Conservation (phyloP, 2,797 vertebrate species). For the Melanotaenia parkinsoni region DNA sequence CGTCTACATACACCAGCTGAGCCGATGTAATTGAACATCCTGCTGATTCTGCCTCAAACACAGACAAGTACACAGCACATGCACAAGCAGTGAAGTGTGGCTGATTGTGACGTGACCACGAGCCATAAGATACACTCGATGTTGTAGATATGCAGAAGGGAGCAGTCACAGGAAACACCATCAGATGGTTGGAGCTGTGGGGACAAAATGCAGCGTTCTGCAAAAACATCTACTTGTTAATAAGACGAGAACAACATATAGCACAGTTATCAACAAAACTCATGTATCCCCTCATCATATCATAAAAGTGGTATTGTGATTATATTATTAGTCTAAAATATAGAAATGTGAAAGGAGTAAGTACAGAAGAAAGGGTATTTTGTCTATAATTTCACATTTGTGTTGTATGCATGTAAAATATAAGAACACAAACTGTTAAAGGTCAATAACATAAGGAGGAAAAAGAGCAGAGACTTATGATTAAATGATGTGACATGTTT, state of each 20-base stretch:
- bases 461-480: too few relatives aligned
- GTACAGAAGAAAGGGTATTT: neutral
- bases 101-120: constrained; percentile 30
- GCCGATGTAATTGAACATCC: constrained; percentile 71
- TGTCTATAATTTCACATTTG: too few relatives aligned
- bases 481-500: too few relatives aligned
- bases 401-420: too few relatives aligned
- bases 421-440: too few relatives aligned
- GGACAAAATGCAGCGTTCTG: constrained; percentile 35
- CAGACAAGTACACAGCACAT: constrained; percentile 13
- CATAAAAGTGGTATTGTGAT: constrained; percentile 18
- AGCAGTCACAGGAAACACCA: constrained; percentile 40
- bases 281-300: constrained; percentile 36
- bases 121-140: constrained; percentile 48
- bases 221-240: constrained; percentile 43
- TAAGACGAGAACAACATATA: constrained; percentile 44
- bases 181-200: constrained; percentile 19
- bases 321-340: neutral
- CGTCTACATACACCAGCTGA: constrained; percentile 56
- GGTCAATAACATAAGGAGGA: too few relatives aligned
- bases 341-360: neutral
- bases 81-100: constrained; percentile 18
- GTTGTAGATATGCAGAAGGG: constrained; percentile 23
- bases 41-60: constrained; percentile 60
- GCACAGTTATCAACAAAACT: constrained; percentile 41